A percentile compares a stretch with the other conserved stretches of the same genome.
Evolutionary conservation across 2,113 vertebrate genomes (phyloP).

Genomic region (Solea senegalensis): DNA sequence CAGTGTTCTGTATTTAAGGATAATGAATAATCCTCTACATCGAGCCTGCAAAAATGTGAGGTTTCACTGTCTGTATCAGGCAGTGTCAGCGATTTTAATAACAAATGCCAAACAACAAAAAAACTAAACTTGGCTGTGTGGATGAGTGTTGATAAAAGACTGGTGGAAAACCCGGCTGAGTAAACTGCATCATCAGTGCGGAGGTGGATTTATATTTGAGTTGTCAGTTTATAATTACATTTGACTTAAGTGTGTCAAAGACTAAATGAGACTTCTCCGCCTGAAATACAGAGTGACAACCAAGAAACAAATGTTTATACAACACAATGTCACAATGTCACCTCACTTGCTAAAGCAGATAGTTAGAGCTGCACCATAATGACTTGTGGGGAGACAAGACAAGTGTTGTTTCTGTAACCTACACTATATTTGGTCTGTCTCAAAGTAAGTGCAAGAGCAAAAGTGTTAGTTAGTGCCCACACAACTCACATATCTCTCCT

Average conservation of each 20-base stretch:
- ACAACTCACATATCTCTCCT: slow-evolving; percentile 45
- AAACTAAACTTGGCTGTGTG: slow-evolving; percentile 12
- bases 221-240: slow-evolving; percentile 35
- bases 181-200: slow-evolving; percentile 4
- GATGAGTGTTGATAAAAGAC: slow-evolving; percentile 23
- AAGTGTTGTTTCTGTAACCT: slow-evolving; percentile 35
- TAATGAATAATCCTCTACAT: slow-evolving; percentile 75
- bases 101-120: slow-evolving; percentile 11
- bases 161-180: slow-evolving; percentile 6
- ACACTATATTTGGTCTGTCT: slow-evolving; percentile 61
- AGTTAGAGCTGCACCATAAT: slow-evolving; percentile 56
- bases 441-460: slow-evolving; percentile 46
- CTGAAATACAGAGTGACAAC: slow-evolving; percentile 47
- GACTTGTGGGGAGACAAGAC: slow-evolving; percentile 46
- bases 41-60: slow-evolving; percentile 65
- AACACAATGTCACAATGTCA: slow-evolving; percentile 51
- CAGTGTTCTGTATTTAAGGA: slow-evolving; percentile 77
- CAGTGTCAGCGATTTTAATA: slow-evolving; percentile 52
- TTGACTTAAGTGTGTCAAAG: slow-evolving; percentile 17
- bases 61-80: slow-evolving; percentile 58
- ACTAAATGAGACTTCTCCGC: slow-evolving; percentile 7
- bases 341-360: slow-evolving; percentile 38
- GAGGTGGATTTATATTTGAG: slow-evolving; percentile 34
- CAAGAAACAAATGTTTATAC: slow-evolving; percentile 56
- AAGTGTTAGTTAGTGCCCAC: slow-evolving; percentile 47